Evolutionary conservation across 2,113 vertebrate species (phyloP).

Genomic region (Phycodurus eques): DNA sequence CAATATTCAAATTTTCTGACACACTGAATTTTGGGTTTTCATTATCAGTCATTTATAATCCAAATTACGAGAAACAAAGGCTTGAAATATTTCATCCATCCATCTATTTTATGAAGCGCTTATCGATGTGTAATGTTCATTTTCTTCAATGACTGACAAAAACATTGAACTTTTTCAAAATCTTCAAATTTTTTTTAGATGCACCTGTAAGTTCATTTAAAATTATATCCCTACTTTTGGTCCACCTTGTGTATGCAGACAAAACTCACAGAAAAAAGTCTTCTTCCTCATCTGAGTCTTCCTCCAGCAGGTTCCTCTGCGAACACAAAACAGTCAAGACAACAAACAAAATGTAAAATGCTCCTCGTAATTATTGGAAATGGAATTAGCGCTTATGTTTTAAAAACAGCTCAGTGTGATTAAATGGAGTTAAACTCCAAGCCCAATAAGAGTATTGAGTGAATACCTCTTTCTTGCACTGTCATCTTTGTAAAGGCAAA

Average conservation of each 20-base stretch:
- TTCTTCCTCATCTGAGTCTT: slow-evolving; percentile 97
- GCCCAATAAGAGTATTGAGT: neutral
- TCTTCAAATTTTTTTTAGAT: neutral
- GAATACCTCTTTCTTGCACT: too few species aligned
- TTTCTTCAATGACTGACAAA: too few species aligned
- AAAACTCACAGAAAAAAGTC: slow-evolving; percentile 96
- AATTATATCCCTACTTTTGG: neutral
- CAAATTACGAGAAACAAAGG: too few species aligned
- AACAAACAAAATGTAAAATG: slow-evolving; percentile 1
- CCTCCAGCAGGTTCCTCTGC: slow-evolving; percentile 96
- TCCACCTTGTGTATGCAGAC: neutral
- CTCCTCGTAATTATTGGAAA: neutral
- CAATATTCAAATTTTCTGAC: too few species aligned
- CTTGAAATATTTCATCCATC: too few species aligned
- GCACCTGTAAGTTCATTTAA: too few species aligned
- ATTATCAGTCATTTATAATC: too few species aligned
- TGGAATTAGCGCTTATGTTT: neutral
- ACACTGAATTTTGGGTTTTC: too few species aligned
- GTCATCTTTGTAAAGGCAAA: neutral
- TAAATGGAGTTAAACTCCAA: neutral
- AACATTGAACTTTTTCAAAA: neutral
- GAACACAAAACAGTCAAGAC: slow-evolving; percentile 35
- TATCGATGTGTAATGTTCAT: too few species aligned
- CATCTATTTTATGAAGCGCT: too few species aligned
- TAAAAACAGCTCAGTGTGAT: neutral